Conservation (phyloP, 2,113 vertebrate genomes). For the Condylura cristata region DNA sequence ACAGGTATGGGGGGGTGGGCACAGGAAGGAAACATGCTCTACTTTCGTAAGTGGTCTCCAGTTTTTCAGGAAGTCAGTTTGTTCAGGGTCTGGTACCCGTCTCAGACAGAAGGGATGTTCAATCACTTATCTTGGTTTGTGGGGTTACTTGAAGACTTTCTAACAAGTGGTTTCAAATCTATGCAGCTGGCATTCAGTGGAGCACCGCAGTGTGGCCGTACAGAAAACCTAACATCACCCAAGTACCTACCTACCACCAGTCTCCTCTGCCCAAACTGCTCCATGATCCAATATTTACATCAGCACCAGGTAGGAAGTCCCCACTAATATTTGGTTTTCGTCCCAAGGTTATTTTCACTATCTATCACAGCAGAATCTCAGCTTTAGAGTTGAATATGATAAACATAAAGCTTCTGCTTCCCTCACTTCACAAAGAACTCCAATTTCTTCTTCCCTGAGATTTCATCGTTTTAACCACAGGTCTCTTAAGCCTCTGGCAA, state of each 20-base stretch:
- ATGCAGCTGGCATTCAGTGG: not conserved
- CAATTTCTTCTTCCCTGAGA: not conserved
- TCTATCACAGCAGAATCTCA: not conserved
- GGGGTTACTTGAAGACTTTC: not conserved
- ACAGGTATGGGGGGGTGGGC: not conserved
- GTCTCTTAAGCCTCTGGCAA: not conserved
- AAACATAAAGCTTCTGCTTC: not conserved
- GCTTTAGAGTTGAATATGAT: not conserved
- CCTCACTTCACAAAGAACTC: not conserved
- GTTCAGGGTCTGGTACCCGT: not conserved
- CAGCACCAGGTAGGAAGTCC: accelerated
- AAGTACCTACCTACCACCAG: not conserved
- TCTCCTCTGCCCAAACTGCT: not conserved
- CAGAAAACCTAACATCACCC: not conserved
- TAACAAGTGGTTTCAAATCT: not conserved
- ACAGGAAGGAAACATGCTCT: not conserved
- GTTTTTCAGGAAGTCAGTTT: not conserved
- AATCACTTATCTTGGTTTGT: not conserved
- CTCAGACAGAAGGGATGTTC: not conserved
- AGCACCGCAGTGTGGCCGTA: not conserved
- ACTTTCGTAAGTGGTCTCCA: not conserved
- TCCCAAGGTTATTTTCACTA: not conserved
- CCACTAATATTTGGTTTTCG: not conserved
- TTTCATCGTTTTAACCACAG: not conserved
- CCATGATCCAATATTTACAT: not conserved